Evolutionary conservation across 2,797 vertebrate genomes (phyloP), one percentile per base, ranked within the genome.

Genomic region (Gymnoscopelus microlampas): DNA sequence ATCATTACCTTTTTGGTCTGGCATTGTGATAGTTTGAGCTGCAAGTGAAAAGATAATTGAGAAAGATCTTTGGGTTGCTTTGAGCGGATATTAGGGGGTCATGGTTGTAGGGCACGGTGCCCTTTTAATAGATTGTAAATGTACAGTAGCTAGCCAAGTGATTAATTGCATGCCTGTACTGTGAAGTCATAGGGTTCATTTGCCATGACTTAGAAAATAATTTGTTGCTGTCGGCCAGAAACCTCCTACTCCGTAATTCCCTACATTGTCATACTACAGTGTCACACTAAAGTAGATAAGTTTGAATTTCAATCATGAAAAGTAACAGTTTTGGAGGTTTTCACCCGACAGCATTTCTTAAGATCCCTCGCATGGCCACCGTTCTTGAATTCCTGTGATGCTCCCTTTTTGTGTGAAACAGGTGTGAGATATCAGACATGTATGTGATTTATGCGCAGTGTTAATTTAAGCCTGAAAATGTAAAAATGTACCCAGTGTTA

Each of bases 1-100:
- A 78, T 84, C 75, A 86, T 84, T 66, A 78, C 57, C 57, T 64
- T 65, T 77, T 70, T 66, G 11, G 49, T 62, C 14, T 54, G 61
- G 53, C 69, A 74, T 71, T 66, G n/a, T 58, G 57, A 29, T 58
- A 19, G 49, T 56, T 67, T 60, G 50, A 19, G 71, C 71, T 79
- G 68, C 68, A 82, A 78, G 73, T 79, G 35, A 62, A 79, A 74
- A 60, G 29, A 15, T 14, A 10, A 57, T 44, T 62, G 14, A 24
- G 58, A 63, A 54, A 51, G 63, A 55, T 70, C 9, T 65, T 19
- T 29, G 3, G 5, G 3, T 63, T 50, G 32, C 19, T 70, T 74
- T 69, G 56, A 81, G 19, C 35, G 63, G n/a, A 35, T 14, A 59
- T 32, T 3, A 60, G 44, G 23, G 19, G 60, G 14, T 39, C 11